These are phyloP conservation scores for Drosophila virilis DNA, from an alignment of 1,140 invertebrate species.

Conservation along the genomic window DNA sequence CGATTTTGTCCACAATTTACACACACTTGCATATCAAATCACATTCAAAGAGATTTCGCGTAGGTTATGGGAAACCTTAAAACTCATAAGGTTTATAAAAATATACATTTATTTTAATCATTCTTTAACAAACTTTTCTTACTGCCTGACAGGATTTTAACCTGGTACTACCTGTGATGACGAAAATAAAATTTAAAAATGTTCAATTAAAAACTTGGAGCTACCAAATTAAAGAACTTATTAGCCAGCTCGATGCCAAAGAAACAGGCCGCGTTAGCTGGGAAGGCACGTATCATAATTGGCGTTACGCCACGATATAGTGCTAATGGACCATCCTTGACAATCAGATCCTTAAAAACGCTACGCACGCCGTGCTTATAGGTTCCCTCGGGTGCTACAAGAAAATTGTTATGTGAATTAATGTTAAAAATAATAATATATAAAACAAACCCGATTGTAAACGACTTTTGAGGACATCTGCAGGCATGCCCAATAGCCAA, in stretches of 20 bases:
- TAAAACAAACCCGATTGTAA: slow-evolving; percentile 93
- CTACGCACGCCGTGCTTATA: slow-evolving; percentile 95
- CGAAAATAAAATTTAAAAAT: slow-evolving; percentile 4
- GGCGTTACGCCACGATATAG: slow-evolving; percentile 94
- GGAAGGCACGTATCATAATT: slow-evolving; percentile 96
- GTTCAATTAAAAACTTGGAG: slow-evolving; percentile 54
- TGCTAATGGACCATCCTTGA: slow-evolving; percentile 91
- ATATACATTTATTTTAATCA: slow-evolving; percentile 35
- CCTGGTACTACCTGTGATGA: slow-evolving; percentile 5
- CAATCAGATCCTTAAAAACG: slow-evolving; percentile 92
- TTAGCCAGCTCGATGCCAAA: slow-evolving; percentile 86
- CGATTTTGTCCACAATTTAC: no score
- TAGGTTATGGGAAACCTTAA: no score
- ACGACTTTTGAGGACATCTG: slow-evolving; percentile 98
- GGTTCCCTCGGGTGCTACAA: slow-evolving; percentile 93
- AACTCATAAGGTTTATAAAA: slow-evolving; percentile 8
- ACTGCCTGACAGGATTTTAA: background rate
- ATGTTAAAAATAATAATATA: background rate
- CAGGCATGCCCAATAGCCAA: slow-evolving; percentile 98
- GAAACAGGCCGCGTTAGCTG: slow-evolving; percentile 97
- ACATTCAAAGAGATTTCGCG: no score
- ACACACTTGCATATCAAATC: no score
- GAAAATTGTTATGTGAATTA: background rate
- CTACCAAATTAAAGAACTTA: slow-evolving; percentile 61
- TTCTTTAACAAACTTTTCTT: slow-evolving; percentile 24